These are phyloP conservation scores for Seriola rivoliana DNA, from an alignment of 2,113 vertebrate species.

Conservation along the genomic window DNA sequence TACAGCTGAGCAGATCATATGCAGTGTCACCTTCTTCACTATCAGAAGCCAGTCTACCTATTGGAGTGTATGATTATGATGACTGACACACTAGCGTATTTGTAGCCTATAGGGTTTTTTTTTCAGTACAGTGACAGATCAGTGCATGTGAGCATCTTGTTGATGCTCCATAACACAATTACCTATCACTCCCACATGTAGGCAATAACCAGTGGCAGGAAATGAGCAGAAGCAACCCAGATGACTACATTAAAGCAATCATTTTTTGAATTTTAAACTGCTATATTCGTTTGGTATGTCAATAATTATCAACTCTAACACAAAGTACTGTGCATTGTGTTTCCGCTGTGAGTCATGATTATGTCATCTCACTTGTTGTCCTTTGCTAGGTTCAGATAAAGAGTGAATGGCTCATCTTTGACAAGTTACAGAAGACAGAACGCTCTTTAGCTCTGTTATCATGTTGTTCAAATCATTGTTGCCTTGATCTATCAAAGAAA, in stretches of 20 bases:
- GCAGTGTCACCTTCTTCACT: too few species aligned
- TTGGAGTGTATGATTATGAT: background rate
- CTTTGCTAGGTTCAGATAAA: background rate
- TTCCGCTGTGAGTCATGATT: background rate
- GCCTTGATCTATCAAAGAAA: background rate
- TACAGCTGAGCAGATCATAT: too few species aligned
- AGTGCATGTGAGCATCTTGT: background rate
- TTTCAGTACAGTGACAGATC: background rate
- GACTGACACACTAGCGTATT: background rate
- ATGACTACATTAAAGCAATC: background rate
- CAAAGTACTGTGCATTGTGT: background rate
- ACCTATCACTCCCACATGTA: slow-evolving; percentile 7
- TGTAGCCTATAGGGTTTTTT: background rate
- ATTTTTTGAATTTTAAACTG: background rate
- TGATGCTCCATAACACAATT: background rate
- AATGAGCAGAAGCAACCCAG: background rate
- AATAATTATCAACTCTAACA: background rate
- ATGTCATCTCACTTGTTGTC: background rate
- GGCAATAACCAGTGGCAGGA: slow-evolving; percentile 4
- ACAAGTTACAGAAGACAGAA: background rate
- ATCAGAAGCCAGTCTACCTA: background rate
- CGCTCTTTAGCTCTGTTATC: background rate
- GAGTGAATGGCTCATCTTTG: background rate
- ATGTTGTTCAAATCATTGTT: background rate
- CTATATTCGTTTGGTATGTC: background rate